Evolutionary conservation across 2,888 invertebrate species (phyloP).

Genomic region (Tridacna gigas): DNA sequence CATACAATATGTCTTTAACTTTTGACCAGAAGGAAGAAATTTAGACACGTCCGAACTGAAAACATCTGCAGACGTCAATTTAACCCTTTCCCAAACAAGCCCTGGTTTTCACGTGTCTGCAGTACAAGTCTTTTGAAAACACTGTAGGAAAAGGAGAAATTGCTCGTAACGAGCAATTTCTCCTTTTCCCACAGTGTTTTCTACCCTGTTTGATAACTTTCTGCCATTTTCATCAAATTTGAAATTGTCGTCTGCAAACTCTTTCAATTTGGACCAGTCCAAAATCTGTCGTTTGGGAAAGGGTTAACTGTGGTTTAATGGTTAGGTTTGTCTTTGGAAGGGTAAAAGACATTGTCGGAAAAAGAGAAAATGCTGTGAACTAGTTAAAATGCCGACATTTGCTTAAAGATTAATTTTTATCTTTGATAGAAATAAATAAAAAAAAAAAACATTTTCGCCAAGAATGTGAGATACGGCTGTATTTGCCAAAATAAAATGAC

Average conservation of each 20-base stretch:
- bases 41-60: too few species aligned
- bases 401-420: too few species aligned
- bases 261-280: background rate
- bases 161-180: background rate
- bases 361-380: background rate
- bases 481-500: too few species aligned
- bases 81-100: background rate
- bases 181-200: background rate
- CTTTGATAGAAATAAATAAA: too few species aligned
- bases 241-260: too few species aligned
- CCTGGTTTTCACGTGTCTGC: background rate
- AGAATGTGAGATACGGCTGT: too few species aligned
- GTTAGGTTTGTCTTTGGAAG: background rate
- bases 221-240: background rate
- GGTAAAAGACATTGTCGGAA: background rate
- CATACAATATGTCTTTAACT: too few species aligned
- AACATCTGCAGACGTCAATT: too few species aligned
- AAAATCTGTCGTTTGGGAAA: background rate
- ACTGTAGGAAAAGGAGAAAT: background rate
- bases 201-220: background rate
- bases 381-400: too few species aligned
- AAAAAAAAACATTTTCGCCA: too few species aligned
- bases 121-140: background rate
- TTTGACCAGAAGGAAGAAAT: too few species aligned
- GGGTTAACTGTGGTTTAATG: background rate